Percentiles rank a stretch among this genome's conserved stretches.
phyloP scores from a whole-genome alignment of 37 sponge, comb jelly and placozoan genomes.

The Tethya wilhelma region DNA sequence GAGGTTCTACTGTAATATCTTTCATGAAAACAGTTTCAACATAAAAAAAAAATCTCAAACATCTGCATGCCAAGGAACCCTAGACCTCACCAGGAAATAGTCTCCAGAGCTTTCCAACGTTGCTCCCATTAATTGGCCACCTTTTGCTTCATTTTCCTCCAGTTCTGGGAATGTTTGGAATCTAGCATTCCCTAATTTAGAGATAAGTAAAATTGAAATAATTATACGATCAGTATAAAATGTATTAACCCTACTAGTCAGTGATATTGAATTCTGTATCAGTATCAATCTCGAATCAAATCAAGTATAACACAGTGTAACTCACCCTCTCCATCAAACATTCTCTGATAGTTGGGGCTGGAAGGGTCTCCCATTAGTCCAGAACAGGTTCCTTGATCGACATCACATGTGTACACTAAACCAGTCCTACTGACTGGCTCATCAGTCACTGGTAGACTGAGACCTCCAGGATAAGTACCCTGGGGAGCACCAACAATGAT shows the following conservation, averaged over 20 bases:
- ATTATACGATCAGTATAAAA: too few species aligned
- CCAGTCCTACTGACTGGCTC: not conserved
- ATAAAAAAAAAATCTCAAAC: too few species aligned
- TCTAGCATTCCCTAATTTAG: too few species aligned
- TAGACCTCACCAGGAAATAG: slow-evolving; percentile 15
- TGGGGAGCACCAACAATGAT: slow-evolving; percentile 24
- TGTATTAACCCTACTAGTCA: too few species aligned
- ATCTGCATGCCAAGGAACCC: too few species aligned
- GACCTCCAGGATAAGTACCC: slow-evolving; percentile 16
- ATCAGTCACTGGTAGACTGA: not conserved
- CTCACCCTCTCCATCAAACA: slow-evolving; percentile 28
- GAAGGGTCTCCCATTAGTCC: slow-evolving; percentile 7
- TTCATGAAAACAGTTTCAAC: too few species aligned
- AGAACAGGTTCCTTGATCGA: not conserved
- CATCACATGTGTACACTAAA: slow-evolving; percentile 14
- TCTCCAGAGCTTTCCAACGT: not conserved
- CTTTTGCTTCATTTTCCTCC: slow-evolving; percentile 9
- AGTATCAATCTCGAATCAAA: too few species aligned
- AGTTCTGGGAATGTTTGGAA: too few species aligned
- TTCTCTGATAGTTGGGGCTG: not conserved
- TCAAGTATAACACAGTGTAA: not conserved
- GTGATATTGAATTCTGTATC: too few species aligned
- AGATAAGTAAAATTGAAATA: too few species aligned
- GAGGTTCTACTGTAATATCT: too few species aligned
- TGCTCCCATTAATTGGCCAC: slow-evolving; percentile 20